phyloP scores from a whole-genome alignment of 1,140 invertebrate species.

The Chlorops oryzae region DNA sequence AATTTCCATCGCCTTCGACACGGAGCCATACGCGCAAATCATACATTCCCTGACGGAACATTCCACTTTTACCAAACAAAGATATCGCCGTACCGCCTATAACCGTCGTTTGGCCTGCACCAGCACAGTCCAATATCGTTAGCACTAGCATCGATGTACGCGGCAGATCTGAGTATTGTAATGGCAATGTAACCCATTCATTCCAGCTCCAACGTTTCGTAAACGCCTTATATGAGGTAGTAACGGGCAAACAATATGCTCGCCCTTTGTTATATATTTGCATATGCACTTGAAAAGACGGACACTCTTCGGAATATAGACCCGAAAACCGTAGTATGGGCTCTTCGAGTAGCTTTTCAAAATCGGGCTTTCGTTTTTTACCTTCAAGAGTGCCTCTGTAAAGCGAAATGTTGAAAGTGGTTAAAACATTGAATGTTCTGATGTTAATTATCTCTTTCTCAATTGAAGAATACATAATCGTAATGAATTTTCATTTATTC shows the following conservation, averaged over 20 bases:
- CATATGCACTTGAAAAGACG: conserved; percentile 82
- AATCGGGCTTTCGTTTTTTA: conserved; percentile 72
- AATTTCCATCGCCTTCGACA: conserved; percentile 66
- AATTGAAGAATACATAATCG: not conserved
- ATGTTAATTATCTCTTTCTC: not conserved
- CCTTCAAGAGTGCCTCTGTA: conserved; percentile 90
- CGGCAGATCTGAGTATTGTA: conserved; percentile 88
- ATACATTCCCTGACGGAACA: conserved; percentile 79
- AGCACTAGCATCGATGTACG: conserved; percentile 82
- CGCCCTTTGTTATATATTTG: conserved; percentile 81
- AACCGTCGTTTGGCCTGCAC: conserved; percentile 71
- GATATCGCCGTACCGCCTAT: conserved; percentile 88
- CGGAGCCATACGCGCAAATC: conserved; percentile 75
- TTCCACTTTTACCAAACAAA: conserved; percentile 87
- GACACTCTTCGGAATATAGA: conserved; percentile 70
- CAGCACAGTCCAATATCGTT: conserved; percentile 89
- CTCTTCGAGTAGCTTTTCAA: conserved; percentile 79
- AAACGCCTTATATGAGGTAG: conserved; percentile 91
- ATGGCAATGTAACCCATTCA: conserved; percentile 91
- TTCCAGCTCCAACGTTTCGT: conserved; percentile 95
- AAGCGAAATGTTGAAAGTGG: conserved; percentile 4
- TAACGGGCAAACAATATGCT: conserved; percentile 79
- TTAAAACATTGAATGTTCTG: conserved; percentile 3
- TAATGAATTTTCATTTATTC: too few relatives aligned
- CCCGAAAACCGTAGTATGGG: conserved; percentile 89